Evolutionary conservation across 2,797 vertebrate species (phyloP), one percentile per base, ranked within the genome.

Genomic region (Sandelia bainsii): DNA sequence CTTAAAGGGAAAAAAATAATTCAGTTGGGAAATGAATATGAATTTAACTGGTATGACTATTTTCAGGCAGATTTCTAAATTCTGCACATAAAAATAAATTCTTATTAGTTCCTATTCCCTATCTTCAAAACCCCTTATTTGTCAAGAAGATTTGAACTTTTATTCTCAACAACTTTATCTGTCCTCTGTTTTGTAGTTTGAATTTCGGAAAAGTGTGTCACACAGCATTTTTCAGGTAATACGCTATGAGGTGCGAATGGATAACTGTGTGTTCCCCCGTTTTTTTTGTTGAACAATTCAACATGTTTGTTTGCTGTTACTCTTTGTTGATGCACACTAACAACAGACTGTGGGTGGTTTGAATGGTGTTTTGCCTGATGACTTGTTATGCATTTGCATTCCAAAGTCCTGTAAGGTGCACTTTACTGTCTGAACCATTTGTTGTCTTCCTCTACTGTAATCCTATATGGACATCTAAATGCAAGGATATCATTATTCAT

Each of bases 151-250:
- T 27, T 42, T 40, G 0, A 57, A 12, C 23, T 45, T 51, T 60
- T 13, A 39, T 54, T 70, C 16, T 77, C 39, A 82, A 74, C 52
- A 64, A 2, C 46, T 61, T 4, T 74, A 42, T 79, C 61, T 86
- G 76, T 79, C 53, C 68, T 87, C 57, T 91, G 60, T 83, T 83
- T 89, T 88, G 61, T 91, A 91, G 91, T 69, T 65, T 91, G 80
- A 91, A 89, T 79, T 91, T 74, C 89, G 89, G 91, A 59, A 91
- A 87, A 82, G 80, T 90, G 70, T 82, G 80, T 89, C 83, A 75
- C 59, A 82, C 87, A 72, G 45, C 84, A 0, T 86, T 89, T 76
- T 79, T 64, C 86, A 92, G 89, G 91, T 92, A 92, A 89, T 78
- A n/a, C 23, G 29, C 40, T 67, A 0, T 34, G 19, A 50, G 56